Conservation (phyloP, 2,888 invertebrate species). For the Pandemis corylana region DNA sequence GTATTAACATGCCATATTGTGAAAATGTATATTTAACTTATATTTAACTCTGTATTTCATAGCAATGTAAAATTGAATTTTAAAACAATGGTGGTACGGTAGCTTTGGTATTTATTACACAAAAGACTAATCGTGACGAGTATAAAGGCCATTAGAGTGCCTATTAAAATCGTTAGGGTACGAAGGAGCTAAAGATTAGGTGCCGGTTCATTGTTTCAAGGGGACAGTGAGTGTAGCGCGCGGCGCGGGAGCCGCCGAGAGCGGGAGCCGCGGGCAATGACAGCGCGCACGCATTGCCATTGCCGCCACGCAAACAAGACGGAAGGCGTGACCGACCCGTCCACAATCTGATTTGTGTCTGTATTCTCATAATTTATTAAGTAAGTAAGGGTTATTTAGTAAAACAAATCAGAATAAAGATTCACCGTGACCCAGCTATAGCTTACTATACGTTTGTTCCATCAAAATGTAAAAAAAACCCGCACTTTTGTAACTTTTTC, state of each 20-base stretch:
- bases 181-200: constrained; percentile 44
- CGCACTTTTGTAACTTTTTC: neutral
- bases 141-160: constrained; percentile 49
- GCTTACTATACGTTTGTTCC: neutral
- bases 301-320: constrained; percentile 57
- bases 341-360: constrained; percentile 39
- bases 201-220: constrained; percentile 72
- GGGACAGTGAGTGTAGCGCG: constrained; percentile 57
- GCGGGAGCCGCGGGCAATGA: constrained; percentile 64
- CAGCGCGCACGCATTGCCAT: constrained; percentile 73
- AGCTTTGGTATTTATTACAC: constrained; percentile 19
- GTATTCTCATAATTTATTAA: constrained; percentile 1
- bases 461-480: neutral
- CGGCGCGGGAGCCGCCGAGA: constrained; percentile 59
- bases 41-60: constrained; percentile 9
- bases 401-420: neutral
- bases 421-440: neutral
- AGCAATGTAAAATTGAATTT: constrained; percentile 3
- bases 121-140: constrained; percentile 43
- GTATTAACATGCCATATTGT: neutral
- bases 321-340: constrained; percentile 54
- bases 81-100: constrained; percentile 14
- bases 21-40: neutral
- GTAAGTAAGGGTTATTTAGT: neutral
- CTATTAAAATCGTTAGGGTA: constrained; percentile 53